Evolutionary conservation across 2,888 invertebrate species (phyloP).

Genomic region (Pocota personata): DNA sequence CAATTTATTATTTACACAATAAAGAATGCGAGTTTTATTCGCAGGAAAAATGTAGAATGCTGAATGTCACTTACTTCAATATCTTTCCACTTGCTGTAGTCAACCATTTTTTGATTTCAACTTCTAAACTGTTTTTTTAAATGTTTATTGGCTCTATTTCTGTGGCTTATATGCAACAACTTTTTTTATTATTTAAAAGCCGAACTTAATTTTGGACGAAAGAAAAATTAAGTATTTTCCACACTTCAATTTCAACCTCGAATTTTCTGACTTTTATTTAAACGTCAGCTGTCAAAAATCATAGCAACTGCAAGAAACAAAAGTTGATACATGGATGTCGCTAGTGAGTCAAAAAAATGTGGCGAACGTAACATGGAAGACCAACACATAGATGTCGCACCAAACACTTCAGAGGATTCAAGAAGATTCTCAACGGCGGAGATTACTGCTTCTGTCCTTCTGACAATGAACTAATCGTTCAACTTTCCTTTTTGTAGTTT

Average conservation of each 20-base stretch:
- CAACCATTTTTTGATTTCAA: conserved; percentile 88
- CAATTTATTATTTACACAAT: background rate
- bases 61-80: conserved; percentile 89
- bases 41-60: background rate
- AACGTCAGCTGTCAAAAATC: conserved; percentile 14
- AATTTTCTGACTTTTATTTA: conserved; percentile 21
- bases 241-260: conserved; percentile 21
- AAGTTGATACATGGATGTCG: background rate
- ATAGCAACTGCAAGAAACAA: background rate
- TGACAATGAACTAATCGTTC: too few species aligned
- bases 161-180: background rate
- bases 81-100: conserved; percentile 99
- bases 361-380: background rate
- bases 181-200: background rate
- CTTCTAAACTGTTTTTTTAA: background rate
- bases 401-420: too few species aligned
- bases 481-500: too few species aligned
- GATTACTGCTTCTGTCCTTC: too few species aligned
- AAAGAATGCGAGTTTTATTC: background rate
- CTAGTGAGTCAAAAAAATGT: background rate
- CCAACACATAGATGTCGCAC: too few species aligned
- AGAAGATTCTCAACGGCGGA: too few species aligned
- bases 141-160: background rate
- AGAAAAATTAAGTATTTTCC: background rate
- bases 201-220: background rate